phyloP scores from a whole-genome alignment of 2,797 vertebrate species.

The Cephalopachus bancanus region DNA sequence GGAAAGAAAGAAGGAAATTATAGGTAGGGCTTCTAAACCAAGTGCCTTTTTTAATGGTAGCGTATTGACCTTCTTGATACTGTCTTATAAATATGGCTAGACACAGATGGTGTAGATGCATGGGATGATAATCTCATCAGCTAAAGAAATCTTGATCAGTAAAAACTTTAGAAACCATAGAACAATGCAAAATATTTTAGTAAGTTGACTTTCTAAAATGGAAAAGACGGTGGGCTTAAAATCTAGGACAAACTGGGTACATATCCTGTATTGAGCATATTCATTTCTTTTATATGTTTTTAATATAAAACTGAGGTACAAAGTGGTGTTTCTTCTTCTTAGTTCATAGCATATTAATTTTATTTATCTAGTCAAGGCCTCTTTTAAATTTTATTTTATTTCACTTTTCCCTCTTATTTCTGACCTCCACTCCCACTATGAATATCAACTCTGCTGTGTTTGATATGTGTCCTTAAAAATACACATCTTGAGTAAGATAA shows the following conservation, averaged over 20 bases:
- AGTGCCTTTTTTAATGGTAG: neutral
- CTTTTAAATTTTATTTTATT: neutral
- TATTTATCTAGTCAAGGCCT: neutral
- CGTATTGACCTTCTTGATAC: neutral
- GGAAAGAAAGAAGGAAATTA: neutral
- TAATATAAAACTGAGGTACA: neutral
- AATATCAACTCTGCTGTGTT: neutral
- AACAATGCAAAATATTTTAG: neutral
- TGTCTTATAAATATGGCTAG: neutral
- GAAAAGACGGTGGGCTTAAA: neutral
- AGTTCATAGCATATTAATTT: neutral
- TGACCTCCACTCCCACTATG: neutral
- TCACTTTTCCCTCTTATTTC: neutral
- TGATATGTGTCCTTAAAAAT: neutral
- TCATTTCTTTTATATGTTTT: slow-evolving; percentile 3
- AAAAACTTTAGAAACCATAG: neutral
- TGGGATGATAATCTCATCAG: neutral
- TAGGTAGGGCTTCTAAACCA: neutral
- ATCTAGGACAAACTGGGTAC: neutral
- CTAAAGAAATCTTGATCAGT: neutral
- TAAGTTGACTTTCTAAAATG: neutral
- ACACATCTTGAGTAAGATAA: neutral
- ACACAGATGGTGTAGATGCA: neutral
- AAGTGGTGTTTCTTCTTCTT: neutral
- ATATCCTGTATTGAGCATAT: neutral